Conservation (phyloP, 64 coral and sea anemone genomes). For the Montipora sp. region DNA sequence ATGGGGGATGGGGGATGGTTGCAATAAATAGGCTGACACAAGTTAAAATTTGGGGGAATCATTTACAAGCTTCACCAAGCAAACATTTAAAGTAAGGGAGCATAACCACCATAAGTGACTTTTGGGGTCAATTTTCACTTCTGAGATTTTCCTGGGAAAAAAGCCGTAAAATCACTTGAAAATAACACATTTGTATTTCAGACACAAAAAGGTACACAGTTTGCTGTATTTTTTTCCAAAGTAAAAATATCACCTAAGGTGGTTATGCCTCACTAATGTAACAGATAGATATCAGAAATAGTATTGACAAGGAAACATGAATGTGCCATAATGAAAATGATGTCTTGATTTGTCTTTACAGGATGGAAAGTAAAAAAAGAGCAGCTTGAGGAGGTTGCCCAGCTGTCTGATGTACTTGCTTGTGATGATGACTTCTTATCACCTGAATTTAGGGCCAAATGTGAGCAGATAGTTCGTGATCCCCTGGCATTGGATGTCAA, state of each 20-base stretch:
- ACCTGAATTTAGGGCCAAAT: conserved; percentile 62
- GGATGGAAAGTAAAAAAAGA: conserved; percentile 59
- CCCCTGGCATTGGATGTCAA: conserved; percentile 42
- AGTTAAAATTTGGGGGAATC: neutral
- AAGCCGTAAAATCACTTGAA: neutral
- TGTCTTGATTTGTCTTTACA: conserved; percentile 14
- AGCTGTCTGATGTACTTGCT: conserved; percentile 55
- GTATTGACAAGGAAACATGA: neutral
- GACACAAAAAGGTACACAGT: neutral
- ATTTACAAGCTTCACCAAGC: neutral
- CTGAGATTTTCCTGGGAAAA: neutral
- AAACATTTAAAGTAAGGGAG: neutral
- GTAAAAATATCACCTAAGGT: neutral
- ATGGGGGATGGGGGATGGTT: neutral
- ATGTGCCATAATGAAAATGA: neutral
- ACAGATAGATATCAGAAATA: neutral
- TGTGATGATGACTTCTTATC: conserved; percentile 51
- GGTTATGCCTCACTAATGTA: neutral
- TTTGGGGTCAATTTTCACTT: neutral
- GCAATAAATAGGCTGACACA: neutral
- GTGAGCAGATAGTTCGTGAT: conserved; percentile 62
- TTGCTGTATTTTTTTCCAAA: neutral
- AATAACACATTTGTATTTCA: neutral
- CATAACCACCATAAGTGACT: neutral
- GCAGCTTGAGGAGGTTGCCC: conserved; percentile 63